Percentiles rank a stretch among this genome's conserved stretches.
phyloP scores from a whole-genome alignment of 2,888 invertebrate genomes.

The Thalpophila matura region DNA sequence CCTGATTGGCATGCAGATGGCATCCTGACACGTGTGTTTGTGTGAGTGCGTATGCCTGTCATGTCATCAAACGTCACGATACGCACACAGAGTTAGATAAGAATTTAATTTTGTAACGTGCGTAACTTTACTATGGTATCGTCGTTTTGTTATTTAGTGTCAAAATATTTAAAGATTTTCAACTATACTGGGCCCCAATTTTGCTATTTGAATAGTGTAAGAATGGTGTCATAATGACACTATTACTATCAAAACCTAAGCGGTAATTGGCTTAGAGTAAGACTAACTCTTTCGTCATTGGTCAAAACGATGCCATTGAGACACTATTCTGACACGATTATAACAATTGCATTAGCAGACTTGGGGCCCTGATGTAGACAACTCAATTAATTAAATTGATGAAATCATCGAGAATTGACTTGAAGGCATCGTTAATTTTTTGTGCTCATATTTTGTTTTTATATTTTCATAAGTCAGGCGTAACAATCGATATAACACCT shows the following conservation, averaged over 20 bases:
- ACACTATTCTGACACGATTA: too few relatives aligned
- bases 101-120: constrained; percentile 62
- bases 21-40: constrained; percentile 56
- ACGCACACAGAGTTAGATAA: constrained; percentile 69
- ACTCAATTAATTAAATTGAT: neutral
- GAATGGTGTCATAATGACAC: too few relatives aligned
- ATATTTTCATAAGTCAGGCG: neutral
- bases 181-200: too few relatives aligned
- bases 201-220: too few relatives aligned
- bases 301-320: too few relatives aligned
- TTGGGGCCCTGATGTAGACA: neutral
- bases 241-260: too few relatives aligned
- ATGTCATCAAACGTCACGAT: constrained; percentile 66
- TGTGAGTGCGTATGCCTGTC: constrained; percentile 66
- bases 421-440: neutral
- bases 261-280: too few relatives aligned
- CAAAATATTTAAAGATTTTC: too few relatives aligned
- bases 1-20: constrained; percentile 80
- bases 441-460: neutral
- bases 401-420: neutral
- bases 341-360: too few relatives aligned
- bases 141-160: neutral
- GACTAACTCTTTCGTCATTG: too few relatives aligned
- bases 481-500: neutral
- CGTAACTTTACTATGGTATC: constrained; percentile 1